Conservation (phyloP, 2,113 vertebrate genomes). For the Aramus guarauna region DNA sequence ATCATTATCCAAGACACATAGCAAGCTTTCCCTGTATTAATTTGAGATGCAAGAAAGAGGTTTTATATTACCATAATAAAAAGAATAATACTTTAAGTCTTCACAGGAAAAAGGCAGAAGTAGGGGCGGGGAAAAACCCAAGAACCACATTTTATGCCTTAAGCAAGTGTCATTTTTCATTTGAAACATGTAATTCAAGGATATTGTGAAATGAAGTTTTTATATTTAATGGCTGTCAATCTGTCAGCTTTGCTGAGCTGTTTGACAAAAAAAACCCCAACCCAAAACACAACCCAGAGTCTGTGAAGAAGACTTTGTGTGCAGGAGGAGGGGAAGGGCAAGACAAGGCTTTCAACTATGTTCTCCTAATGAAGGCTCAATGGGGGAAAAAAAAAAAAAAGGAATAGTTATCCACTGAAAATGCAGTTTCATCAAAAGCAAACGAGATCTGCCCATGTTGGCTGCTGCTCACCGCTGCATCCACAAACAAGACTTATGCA, state of each 20-base stretch:
- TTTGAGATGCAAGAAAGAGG: constrained; percentile 10
- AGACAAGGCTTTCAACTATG: neutral
- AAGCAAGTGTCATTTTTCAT: constrained; percentile 17
- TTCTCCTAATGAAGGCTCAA: constrained; percentile 4
- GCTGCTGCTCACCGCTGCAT: neutral
- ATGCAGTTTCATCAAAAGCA: neutral
- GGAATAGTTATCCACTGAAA: neutral
- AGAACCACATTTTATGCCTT: neutral
- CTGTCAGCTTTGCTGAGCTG: constrained; percentile 1
- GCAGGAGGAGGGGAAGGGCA: neutral
- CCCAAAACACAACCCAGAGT: neutral
- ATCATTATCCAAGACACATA: constrained; percentile 8
- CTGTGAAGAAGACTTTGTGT: neutral
- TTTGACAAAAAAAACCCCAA: neutral
- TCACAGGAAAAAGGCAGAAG: neutral
- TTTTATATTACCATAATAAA: neutral
- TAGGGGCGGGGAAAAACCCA: neutral
- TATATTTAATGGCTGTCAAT: neutral
- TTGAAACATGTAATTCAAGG: constrained; percentile 6
- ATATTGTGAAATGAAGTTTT: neutral
- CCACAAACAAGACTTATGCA: neutral
- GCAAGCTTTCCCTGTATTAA: neutral
- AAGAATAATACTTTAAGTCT: neutral
- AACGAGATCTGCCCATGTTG: neutral
- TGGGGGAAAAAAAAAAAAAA: neutral